A percentile compares a stretch with the other conserved stretches of the same genome.
These are phyloP conservation scores for Loxodonta africana DNA, from an alignment of 2,113 vertebrate species.

Conservation along the genomic window DNA sequence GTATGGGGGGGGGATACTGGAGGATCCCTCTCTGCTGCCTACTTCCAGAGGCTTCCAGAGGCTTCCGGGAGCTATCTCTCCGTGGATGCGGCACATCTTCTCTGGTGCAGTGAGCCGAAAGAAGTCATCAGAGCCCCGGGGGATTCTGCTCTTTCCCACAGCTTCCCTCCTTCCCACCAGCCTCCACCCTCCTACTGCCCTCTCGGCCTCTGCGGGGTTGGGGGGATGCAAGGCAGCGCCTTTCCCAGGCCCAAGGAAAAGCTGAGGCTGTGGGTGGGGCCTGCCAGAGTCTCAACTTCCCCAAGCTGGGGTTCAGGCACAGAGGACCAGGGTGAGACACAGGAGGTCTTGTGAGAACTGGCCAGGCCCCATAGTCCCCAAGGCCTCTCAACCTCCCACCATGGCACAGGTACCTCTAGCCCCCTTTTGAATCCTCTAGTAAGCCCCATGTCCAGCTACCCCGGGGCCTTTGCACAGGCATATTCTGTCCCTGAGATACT, in stretches of 20 bases:
- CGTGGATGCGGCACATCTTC: fast-evolving
- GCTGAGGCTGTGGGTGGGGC: conserved; percentile 24
- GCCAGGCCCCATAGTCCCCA: not conserved
- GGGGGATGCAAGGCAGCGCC: not conserved
- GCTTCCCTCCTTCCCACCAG: not conserved
- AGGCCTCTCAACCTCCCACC: fast-evolving
- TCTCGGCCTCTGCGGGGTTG: not conserved
- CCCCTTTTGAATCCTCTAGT: not conserved
- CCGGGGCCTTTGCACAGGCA: not conserved
- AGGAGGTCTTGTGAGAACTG: not conserved
- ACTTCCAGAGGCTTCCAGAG: not conserved
- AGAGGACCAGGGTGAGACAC: not conserved
- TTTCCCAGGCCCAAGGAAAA: conserved; percentile 65
- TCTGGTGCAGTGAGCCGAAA: not conserved
- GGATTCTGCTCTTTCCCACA: conserved; percentile 57
- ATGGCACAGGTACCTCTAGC: fast-evolving
- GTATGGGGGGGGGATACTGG: not conserved
- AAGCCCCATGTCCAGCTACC: not conserved
- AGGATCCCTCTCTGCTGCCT: fast-evolving
- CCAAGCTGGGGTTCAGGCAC: fast-evolving
- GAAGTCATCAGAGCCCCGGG: not conserved
- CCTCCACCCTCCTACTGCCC: not conserved
- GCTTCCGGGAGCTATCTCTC: not conserved
- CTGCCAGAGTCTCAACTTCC: not conserved
- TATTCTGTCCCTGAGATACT: not conserved